Conservation (phyloP, 2,888 invertebrate genomes). For the Andrena haemorrhoa region DNA sequence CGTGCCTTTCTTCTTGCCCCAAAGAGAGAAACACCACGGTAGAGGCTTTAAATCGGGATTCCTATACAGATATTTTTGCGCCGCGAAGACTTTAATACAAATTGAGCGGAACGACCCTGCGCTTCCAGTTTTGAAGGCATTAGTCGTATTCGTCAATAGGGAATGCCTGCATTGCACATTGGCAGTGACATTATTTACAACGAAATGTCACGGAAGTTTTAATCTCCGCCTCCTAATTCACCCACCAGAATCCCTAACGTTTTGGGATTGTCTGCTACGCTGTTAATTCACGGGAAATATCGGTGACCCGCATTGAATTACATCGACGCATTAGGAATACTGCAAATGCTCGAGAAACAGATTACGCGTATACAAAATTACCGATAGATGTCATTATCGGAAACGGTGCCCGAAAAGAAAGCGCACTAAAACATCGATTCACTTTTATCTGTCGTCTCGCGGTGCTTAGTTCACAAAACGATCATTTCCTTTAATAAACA, state of each 20-base stretch:
- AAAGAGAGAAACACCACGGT: not conserved
- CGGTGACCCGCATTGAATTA: not conserved
- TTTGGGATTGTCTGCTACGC: not conserved
- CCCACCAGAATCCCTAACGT: not conserved
- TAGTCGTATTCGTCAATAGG: not conserved
- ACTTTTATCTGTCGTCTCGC: constrained; percentile 13
- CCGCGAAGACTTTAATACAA: not conserved
- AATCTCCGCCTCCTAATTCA: not conserved
- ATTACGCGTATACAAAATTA: not conserved
- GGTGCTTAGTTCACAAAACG: not conserved
- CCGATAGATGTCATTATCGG: not conserved
- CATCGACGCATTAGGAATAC: not conserved
- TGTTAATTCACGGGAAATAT: constrained; percentile 22
- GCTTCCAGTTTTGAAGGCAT: too few species aligned
- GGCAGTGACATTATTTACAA: not conserved
- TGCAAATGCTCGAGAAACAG: not conserved
- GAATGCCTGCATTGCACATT: not conserved
- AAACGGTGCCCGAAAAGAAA: not conserved
- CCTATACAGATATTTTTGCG: not conserved
- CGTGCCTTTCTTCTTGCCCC: not conserved
- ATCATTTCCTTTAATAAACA: not conserved
- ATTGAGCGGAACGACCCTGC: not conserved
- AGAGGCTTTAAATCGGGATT: not conserved
- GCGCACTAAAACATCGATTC: constrained; percentile 3
- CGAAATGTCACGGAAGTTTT: not conserved